phyloP scores from a whole-genome alignment of 2,113 vertebrate species.

The Gnathonemus echidnorhynchus region DNA sequence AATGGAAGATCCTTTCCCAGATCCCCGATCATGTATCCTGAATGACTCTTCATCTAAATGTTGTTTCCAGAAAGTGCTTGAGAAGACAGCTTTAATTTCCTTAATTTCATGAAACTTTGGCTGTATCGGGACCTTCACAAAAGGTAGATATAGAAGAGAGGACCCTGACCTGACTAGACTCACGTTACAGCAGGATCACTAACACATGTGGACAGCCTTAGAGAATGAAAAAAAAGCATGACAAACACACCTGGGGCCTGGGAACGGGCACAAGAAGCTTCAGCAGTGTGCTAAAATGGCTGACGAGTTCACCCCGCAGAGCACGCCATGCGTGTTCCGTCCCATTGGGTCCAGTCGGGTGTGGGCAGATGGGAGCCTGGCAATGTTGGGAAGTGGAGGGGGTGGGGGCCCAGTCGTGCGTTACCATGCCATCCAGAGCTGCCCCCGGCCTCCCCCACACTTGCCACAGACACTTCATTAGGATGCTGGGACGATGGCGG shows the following conservation, averaged over 20 bases:
- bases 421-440: slow-evolving; percentile 83
- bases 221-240: neutral
- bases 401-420: slow-evolving; percentile 69
- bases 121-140: neutral
- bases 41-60: neutral
- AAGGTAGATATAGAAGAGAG: neutral
- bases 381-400: slow-evolving; percentile 81
- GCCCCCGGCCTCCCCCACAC: slow-evolving; percentile 53
- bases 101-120: neutral
- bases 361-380: slow-evolving; percentile 78
- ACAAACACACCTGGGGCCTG: neutral
- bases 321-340: slow-evolving; percentile 51
- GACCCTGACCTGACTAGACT: neutral
- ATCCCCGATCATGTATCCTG: neutral
- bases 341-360: slow-evolving; percentile 82
- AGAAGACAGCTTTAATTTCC: neutral
- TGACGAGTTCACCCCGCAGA: neutral
- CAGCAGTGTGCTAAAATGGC: neutral
- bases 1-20: neutral
- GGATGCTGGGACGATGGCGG: slow-evolving; percentile 83
- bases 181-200: neutral
- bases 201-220: neutral
- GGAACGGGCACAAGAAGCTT: neutral
- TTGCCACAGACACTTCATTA: slow-evolving; percentile 84
- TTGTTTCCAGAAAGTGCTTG: neutral